A percentile compares a stretch with the other conserved stretches of the same genome.
Evolutionary conservation across 2,113 vertebrate genomes (phyloP).

Genomic region (Pontoporia blainvillei): DNA sequence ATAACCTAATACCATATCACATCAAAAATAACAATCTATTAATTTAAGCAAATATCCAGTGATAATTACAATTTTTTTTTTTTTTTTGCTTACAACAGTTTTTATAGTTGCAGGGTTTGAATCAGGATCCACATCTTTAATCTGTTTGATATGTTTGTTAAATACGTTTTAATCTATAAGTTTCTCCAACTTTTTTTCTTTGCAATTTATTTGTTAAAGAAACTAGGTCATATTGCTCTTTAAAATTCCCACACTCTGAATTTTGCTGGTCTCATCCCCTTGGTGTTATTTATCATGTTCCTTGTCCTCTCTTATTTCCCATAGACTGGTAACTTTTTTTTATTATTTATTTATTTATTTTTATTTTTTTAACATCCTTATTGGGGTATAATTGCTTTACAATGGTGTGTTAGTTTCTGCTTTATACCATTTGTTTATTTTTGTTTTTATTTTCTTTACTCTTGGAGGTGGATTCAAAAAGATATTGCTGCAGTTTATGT

Average conservation of each 20-base stretch:
- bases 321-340: background rate
- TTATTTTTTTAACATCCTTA: too few species aligned
- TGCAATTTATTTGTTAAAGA: background rate
- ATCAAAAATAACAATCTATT: background rate
- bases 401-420: too few species aligned
- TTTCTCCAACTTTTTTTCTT: background rate
- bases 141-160: background rate
- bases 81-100: background rate
- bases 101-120: background rate
- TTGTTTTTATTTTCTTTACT: too few species aligned
- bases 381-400: too few species aligned
- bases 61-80: background rate
- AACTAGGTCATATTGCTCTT: background rate
- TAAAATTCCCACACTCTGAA: background rate
- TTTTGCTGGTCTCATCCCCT: background rate
- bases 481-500: too few species aligned
- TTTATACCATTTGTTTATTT: too few species aligned
- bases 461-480: too few species aligned
- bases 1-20: background rate
- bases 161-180: background rate
- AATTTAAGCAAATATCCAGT: background rate
- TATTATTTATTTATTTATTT: too few species aligned
- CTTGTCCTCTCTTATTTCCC: background rate
- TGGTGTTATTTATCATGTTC: background rate
- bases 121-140: background rate